Base-by-base conservation (phyloP, 2,797 vertebrate species). In the Anguilla pacifica region DNA sequence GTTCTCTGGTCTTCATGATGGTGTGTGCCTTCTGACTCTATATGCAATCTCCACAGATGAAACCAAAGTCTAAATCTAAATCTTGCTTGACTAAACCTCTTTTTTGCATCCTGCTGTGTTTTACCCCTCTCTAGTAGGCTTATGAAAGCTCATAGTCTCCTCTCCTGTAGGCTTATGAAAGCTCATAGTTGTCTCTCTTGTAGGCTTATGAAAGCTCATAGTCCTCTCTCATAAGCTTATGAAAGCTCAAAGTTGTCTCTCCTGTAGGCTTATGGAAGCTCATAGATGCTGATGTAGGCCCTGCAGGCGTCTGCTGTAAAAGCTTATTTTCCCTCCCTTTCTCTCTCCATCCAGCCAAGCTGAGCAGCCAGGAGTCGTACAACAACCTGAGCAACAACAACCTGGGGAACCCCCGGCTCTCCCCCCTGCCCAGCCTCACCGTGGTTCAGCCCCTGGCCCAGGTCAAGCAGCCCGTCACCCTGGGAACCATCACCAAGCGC, bases 351-450 rank as follows among this genome's bases (percentile, higher is more conserved):
- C 89, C 92, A 99, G 99, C 95, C 92, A 99, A 99, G 93, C 91
- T 99, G 90, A 98, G 96, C 95, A 99, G 96, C 93, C 98, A 98
- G 92, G 99, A 99, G 84, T 97, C 96, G 19, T 99, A 97, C 95
- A 99, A 98, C 92, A 99, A 98, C 96, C 98, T 99, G 92, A 97
- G 97, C 92, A 99, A 99, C 91, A 99, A 99, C 95, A 99, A 98
- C 91, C 97, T 97, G 85, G 98, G 98, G 43, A 99, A 99, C 89
- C 99, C 98, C 0, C 97, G 98, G 0, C 96, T 99, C 64, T 97
- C 97, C 83, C 97, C 98, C 0, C 95, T 99, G 87, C 98, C 98
- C 67, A 98, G 96, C 91, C 93, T 99, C 91, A 98, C 97, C 0
- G 96, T 98, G 55, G 97, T 99, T 88, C 95, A 97, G 87, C 99